A percentile compares a stretch with the other conserved stretches of the same genome.
Evolutionary conservation across 2,113 vertebrate species (phyloP).

Genomic region (Okapia johnstoni): DNA sequence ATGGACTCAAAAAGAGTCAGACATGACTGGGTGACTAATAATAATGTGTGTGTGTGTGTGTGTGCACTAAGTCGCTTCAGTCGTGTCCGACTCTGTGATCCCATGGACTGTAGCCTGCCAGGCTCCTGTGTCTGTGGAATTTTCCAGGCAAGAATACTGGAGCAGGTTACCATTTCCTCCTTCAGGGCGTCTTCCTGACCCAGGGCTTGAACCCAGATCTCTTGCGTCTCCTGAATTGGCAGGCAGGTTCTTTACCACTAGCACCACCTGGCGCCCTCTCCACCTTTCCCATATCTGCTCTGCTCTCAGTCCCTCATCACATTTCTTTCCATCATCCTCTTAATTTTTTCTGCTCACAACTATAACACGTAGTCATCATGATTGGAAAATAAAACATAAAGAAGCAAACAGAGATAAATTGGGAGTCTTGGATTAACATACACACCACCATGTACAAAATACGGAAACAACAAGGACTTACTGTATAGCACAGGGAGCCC

Average conservation of each 20-base stretch:
- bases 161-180: neutral
- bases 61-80: neutral
- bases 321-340: neutral
- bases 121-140: neutral
- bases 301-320: neutral
- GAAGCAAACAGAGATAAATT: neutral
- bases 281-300: neutral
- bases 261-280: neutral
- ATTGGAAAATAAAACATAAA: neutral
- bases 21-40: neutral
- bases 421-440: neutral
- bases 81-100: neutral
- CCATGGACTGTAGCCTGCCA: neutral
- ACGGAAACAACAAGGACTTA: neutral
- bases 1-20: neutral
- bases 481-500: neutral
- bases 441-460: too few species aligned
- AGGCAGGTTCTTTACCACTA: neutral
- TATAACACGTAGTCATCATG: neutral
- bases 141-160: neutral
- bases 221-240: neutral
- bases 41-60: too few species aligned
- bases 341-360: neutral
- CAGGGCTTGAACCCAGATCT: neutral
- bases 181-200: accelerated